Evolutionary conservation across 2,797 vertebrate genomes (phyloP).

Genomic region (Pterois miles): DNA sequence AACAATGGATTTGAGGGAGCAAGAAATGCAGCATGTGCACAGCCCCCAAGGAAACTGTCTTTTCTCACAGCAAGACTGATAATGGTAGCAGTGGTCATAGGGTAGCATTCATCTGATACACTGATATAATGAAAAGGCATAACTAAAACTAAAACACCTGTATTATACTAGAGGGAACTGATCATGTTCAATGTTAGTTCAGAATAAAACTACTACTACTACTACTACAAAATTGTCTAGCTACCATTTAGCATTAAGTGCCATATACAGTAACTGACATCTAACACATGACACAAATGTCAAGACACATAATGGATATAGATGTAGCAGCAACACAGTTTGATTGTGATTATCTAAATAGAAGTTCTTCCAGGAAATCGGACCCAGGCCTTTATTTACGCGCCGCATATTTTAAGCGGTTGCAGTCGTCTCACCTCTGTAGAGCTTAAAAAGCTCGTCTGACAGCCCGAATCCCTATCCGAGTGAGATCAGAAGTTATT

Average conservation of each 20-base stretch:
- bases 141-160: neutral
- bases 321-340: conserved; percentile 15
- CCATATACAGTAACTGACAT: neutral
- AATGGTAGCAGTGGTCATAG: too few species aligned
- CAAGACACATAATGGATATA: neutral
- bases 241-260: neutral
- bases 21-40: too few species aligned
- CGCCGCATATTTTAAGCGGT: conserved; percentile 55
- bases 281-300: neutral
- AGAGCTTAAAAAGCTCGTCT: conserved; percentile 60
- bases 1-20: too few species aligned
- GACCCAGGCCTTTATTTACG: conserved; percentile 63
- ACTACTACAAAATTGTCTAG: too few species aligned
- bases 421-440: conserved; percentile 54
- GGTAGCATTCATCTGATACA: neutral
- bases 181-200: neutral
- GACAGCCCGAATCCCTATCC: conserved; percentile 66
- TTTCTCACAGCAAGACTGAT: neutral
- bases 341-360: conserved; percentile 60
- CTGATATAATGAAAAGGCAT: neutral
- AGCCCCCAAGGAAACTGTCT: neutral
- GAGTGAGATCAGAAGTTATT: conserved; percentile 73
- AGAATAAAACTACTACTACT: neutral
- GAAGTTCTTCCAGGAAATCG: conserved; percentile 51
- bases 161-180: neutral